phyloP scores from a whole-genome alignment of 2,113 vertebrate species.

The Orthonyx spaldingii region DNA sequence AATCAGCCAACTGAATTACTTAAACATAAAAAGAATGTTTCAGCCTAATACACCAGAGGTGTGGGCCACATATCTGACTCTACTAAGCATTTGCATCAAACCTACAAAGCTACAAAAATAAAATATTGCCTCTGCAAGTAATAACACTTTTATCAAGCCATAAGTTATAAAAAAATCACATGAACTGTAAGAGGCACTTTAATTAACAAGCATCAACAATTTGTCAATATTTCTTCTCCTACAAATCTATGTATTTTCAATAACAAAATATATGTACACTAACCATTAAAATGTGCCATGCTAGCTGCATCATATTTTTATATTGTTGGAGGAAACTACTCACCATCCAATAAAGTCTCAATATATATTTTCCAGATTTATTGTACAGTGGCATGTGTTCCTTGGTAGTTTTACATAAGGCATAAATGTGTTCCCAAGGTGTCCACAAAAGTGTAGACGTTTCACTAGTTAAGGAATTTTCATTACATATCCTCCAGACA shows the following conservation, averaged over 20 bases:
- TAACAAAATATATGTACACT: not conserved
- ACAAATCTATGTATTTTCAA: not conserved
- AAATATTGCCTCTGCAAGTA: not conserved
- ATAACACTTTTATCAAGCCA: not conserved
- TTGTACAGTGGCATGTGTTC: constrained; percentile 87
- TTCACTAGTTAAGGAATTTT: constrained; percentile 14
- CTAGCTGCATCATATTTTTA: not conserved
- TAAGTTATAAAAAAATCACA: not conserved
- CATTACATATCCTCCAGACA: constrained; percentile 77
- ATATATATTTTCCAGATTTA: constrained; percentile 86
- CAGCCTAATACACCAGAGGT: not conserved
- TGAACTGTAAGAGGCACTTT: not conserved
- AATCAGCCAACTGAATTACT: not conserved
- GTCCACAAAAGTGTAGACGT: constrained; percentile 72
- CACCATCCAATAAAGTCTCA: constrained; percentile 96
- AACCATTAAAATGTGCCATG: not conserved
- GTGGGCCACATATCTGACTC: not conserved
- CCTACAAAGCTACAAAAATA: not conserved
- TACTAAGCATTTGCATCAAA: not conserved
- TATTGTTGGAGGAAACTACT: not conserved
- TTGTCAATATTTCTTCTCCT: not conserved
- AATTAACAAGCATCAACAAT: not conserved
- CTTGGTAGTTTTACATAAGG: constrained; percentile 80
- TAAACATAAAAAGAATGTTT: not conserved
- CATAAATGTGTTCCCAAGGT: constrained; percentile 94